Percentiles rank a stretch among this genome's conserved stretches.
phyloP scores from a whole-genome alignment of 2,113 vertebrate species.

The Porphyrio hochstetteri region DNA sequence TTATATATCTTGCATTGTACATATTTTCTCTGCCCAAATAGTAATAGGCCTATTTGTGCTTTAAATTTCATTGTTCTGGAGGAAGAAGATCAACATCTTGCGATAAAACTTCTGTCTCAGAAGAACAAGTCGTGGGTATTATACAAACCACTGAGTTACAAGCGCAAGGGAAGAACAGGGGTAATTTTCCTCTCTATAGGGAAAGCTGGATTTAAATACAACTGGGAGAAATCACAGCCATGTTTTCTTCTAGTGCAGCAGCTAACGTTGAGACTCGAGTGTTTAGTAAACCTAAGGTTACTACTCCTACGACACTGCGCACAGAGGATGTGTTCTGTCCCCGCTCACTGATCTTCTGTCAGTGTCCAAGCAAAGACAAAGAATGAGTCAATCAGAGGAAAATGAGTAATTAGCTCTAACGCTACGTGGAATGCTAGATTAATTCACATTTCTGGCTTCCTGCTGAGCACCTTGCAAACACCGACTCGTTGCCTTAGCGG shows the following conservation, averaged over 20 bases:
- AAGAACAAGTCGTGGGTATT: background rate
- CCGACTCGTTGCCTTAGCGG: background rate
- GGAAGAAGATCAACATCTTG: background rate
- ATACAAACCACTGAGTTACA: background rate
- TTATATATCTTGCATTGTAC: background rate
- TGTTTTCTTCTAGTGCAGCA: background rate
- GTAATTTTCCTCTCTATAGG: background rate
- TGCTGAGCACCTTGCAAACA: background rate
- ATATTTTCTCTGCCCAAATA: constrained; percentile 7
- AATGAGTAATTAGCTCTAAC: background rate
- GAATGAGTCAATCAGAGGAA: background rate
- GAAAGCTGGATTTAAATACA: background rate
- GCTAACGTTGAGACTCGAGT: background rate
- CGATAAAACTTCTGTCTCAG: background rate
- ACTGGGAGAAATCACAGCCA: background rate
- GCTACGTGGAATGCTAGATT: background rate
- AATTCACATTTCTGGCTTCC: constrained; percentile 12
- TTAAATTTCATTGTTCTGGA: constrained; percentile 29
- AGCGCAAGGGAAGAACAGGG: background rate
- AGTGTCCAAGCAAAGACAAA: background rate
- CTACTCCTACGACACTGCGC: background rate
- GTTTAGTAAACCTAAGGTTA: background rate
- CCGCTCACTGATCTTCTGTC: background rate
- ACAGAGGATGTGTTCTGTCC: background rate
- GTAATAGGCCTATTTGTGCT: constrained; percentile 11